A percentile compares a stretch with the other conserved stretches of the same genome.
phyloP scores from a whole-genome alignment of 2,113 vertebrate species.

The Scomber scombrus region DNA sequence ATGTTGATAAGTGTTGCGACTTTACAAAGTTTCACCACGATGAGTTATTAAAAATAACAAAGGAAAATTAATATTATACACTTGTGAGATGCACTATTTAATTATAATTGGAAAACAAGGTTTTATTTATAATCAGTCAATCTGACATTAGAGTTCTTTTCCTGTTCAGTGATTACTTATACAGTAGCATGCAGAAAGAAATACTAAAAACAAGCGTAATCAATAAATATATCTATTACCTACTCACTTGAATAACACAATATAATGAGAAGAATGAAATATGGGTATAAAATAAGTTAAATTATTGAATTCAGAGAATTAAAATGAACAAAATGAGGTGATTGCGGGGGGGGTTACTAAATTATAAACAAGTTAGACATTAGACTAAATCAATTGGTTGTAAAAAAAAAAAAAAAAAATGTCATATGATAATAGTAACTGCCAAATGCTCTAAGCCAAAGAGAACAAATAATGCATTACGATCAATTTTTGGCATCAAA shows the following conservation, averaged over 20 bases:
- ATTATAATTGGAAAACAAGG: constrained; percentile 14
- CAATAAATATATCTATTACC: constrained; percentile 9
- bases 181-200: neutral
- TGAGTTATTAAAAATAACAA: constrained; percentile 2
- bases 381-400: too few relatives aligned
- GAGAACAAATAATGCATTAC: too few relatives aligned
- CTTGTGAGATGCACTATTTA: neutral
- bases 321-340: constrained; percentile 14
- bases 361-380: constrained; percentile 3
- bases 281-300: neutral
- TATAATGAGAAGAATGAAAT: constrained; percentile 31
- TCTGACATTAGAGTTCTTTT: constrained; percentile 20
- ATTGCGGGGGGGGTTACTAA: neutral
- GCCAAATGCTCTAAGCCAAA: too few relatives aligned
- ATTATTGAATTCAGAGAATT: neutral
- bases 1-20: neutral
- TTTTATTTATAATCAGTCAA: constrained; percentile 13
- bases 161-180: constrained; percentile 1
- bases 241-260: constrained; percentile 28
- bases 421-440: too few relatives aligned
- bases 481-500: too few relatives aligned
- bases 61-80: constrained; percentile 7
- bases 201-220: neutral
- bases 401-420: neutral
- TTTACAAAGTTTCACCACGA: neutral